These are phyloP conservation scores for Pristionchus fissidentatus DNA, from an alignment of 2,888 invertebrate genomes.

Conservation along the genomic window DNA sequence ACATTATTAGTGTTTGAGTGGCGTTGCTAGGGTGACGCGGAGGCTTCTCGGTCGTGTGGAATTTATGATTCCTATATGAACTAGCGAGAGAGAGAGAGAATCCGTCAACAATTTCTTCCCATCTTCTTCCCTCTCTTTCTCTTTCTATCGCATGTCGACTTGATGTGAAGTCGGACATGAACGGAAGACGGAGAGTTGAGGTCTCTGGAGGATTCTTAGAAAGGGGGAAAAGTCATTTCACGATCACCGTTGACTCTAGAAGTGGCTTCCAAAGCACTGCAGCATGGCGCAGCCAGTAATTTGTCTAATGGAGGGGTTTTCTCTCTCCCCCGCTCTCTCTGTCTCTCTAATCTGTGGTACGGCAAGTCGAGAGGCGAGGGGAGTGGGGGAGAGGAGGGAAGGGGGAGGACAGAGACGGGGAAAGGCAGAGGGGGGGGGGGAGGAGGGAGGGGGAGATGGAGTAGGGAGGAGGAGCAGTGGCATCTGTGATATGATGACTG, in stretches of 20 bases:
- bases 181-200: background rate
- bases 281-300: background rate
- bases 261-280: background rate
- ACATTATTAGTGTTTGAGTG: background rate
- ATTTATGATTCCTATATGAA: background rate
- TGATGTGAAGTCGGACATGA: background rate
- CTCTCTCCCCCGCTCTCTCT: no score
- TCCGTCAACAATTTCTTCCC: no score
- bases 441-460: background rate
- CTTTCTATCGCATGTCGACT: background rate
- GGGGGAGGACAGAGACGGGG: background rate
- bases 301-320: slow-evolving; percentile 7
- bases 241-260: background rate
- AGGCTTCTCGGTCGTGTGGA: background rate
- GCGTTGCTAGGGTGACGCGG: background rate
- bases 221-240: no score
- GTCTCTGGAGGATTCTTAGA: no score
- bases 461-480: background rate
- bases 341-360: background rate
- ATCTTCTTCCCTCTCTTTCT: background rate
- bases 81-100: no score
- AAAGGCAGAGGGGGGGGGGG: background rate
- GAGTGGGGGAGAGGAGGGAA: background rate
- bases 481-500: background rate
- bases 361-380: background rate